A percentile compares a stretch with the other conserved stretches of the same genome.
Conservation (phyloP, 2,797 vertebrate genomes). For the Gallinago nigripennis region DNA sequence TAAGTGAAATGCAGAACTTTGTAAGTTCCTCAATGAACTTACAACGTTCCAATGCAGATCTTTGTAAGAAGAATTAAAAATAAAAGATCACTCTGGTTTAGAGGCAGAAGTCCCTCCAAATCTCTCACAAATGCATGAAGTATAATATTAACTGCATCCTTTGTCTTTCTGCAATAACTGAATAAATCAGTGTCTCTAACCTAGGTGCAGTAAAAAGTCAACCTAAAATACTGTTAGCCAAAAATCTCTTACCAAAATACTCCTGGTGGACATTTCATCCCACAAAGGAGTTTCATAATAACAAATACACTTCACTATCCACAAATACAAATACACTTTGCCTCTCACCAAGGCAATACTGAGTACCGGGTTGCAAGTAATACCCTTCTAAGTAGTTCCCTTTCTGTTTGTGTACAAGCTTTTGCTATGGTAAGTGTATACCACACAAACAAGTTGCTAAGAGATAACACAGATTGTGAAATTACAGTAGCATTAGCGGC, state of each 20-base stretch:
- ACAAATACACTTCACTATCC: neutral
- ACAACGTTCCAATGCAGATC: neutral
- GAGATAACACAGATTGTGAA: slow-evolving; percentile 35
- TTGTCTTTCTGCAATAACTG: neutral
- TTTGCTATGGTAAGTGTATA: neutral
- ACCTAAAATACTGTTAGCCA: neutral
- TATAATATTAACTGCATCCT: neutral
- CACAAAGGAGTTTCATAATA: neutral
- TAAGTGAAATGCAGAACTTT: neutral
- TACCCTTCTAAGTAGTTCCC: neutral
- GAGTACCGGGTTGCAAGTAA: neutral
- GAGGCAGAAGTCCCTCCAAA: neutral
- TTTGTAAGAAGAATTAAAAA: neutral
- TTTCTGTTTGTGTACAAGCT: neutral
- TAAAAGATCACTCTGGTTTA: neutral
- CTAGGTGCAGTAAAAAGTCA: neutral
- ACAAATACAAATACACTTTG: neutral
- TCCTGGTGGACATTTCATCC: neutral
- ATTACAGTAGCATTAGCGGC: neutral
- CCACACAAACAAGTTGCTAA: slow-evolving; percentile 42
- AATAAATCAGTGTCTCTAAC: neutral
- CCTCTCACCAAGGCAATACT: neutral
- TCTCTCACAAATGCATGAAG: neutral
- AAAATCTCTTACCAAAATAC: neutral
- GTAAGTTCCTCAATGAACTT: neutral